Percentiles rank a stretch among this genome's conserved stretches.
phyloP scores from a whole-genome alignment of 1,140 invertebrate species.

The Lucilia cuprina region DNA sequence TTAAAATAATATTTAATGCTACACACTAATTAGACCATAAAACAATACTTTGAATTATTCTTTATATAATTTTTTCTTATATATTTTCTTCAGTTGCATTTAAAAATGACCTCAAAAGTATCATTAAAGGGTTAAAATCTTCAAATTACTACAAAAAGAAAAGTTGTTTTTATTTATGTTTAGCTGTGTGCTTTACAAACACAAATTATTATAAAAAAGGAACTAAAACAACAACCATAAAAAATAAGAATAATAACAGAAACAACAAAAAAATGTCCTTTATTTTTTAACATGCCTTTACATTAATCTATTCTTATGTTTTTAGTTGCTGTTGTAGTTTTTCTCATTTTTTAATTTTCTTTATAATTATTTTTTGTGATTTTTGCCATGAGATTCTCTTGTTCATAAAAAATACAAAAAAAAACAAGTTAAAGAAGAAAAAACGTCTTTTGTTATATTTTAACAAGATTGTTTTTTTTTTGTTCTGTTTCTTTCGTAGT shows the following conservation, averaged over 20 bases:
- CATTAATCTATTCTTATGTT: not conserved
- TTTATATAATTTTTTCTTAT: too few species aligned
- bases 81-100: too few species aligned
- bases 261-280: not conserved
- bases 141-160: not conserved
- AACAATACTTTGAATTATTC: not conserved
- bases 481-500: too few species aligned
- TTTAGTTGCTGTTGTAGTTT: not conserved
- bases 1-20: too few species aligned
- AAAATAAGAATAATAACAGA: too few species aligned
- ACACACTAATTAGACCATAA: not conserved
- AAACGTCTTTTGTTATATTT: not conserved
- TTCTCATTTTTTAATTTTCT: not conserved
- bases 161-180: not conserved
- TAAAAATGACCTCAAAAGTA: not conserved
- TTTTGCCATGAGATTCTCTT: not conserved
- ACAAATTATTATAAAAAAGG: not conserved
- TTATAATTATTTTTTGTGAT: not conserved
- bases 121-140: constrained; percentile 7
- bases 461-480: not conserved
- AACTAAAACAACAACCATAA: not conserved
- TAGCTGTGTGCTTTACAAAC: too few species aligned
- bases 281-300: constrained; percentile 12
- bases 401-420: not conserved
- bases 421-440: not conserved